Percentiles rank a stretch among this genome's conserved stretches.
phyloP scores from a whole-genome alignment of 2,797 vertebrate species.

The Emys orbicularis region DNA sequence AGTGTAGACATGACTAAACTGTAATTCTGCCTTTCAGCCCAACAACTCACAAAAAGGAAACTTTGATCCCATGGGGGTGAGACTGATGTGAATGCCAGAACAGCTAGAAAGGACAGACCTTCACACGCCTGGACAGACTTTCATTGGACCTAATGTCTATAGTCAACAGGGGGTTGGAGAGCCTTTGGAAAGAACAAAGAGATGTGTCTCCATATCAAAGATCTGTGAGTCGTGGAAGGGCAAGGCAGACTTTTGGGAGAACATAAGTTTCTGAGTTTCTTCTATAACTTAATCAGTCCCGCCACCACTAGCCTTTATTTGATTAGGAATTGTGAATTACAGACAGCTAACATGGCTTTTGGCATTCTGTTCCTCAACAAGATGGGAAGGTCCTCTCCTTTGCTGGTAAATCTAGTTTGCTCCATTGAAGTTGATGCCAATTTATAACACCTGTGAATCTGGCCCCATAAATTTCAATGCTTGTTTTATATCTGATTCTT shows the following conservation, averaged over 20 bases:
- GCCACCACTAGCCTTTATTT: background rate
- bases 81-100: no score
- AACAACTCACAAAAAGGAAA: no score
- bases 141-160: background rate
- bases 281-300: background rate
- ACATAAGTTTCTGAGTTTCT: background rate
- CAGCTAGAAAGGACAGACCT: no score
- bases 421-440: no score
- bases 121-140: no score
- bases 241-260: background rate
- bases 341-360: background rate
- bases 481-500: rapidly evolving
- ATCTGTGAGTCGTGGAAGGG: background rate
- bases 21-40: no score
- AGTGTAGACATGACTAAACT: no score
- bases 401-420: no score
- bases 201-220: background rate
- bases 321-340: background rate
- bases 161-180: background rate
- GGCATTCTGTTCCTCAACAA: background rate
- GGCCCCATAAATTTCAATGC: background rate
- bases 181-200: background rate
- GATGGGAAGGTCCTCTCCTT: no score
- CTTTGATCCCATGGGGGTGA: no score
- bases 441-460: background rate